Conservation (phyloP, 2,797 vertebrate species). For the Cheirogaleus major region DNA sequence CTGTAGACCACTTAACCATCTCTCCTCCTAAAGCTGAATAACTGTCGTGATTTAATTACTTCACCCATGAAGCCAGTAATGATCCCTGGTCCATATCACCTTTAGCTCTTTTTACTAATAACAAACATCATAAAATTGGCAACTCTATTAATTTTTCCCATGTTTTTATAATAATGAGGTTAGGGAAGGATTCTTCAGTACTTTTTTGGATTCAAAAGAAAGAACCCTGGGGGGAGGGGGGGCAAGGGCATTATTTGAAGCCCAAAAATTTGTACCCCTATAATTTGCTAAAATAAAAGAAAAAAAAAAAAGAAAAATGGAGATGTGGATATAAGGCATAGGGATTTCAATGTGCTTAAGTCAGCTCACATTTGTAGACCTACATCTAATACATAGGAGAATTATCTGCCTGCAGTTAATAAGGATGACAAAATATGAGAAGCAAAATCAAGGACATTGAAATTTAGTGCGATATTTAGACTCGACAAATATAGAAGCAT, state of each 20-base stretch:
- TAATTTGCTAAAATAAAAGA: too few species aligned
- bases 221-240: too few species aligned
- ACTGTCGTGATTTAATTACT: neutral
- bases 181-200: neutral
- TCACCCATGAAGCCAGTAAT: neutral
- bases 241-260: too few species aligned
- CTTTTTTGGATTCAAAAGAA: neutral
- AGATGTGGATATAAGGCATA: neutral
- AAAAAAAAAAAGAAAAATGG: neutral
- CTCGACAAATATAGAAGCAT: neutral
- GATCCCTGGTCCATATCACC: neutral
- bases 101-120: neutral
- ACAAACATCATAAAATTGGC: neutral
- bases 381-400: neutral
- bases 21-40: neutral
- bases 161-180: neutral
- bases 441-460: neutral
- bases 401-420: neutral
- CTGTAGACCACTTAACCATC: neutral
- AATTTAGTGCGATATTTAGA: neutral
- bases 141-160: neutral
- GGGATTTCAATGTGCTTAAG: neutral
- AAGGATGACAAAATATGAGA: slow-evolving; percentile 14
- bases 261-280: too few species aligned
- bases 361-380: neutral